Base-by-base conservation (phyloP, 2,888 invertebrate genomes). In the Cyrtodaria siliqua region DNA sequence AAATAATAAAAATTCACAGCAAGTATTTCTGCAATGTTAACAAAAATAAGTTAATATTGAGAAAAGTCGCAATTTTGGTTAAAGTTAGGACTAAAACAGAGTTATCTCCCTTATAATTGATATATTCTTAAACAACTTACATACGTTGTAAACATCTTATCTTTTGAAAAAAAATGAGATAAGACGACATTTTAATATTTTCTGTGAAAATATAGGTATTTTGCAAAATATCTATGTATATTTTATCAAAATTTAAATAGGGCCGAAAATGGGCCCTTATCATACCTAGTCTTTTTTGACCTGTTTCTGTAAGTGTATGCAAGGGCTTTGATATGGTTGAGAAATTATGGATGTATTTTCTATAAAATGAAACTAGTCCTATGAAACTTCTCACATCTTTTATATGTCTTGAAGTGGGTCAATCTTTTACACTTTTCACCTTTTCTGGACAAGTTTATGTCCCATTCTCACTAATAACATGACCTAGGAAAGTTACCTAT, bases 401-500 rank as follows among this genome's bases (percentile, higher is more conserved):
- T 9, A 16, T 18, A 44, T 4, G 3, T 44, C 16, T 44, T 9
- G 44, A 16, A 18, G 16, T 44, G 20, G 44, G 44, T 16, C 44
- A 44, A 9, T 44, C 44, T 44, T 18, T 18, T 9, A 44, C 44
- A 18, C n/a, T 44, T 18, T 44, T 44, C n/a, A 18, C 20, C 16
- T 44, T 44, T 18, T 44, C 20, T 4, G 44, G 16, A 44, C 20
- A 16, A 18, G 44, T 44, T 44, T 6, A 16, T 9, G 16, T 18
- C 20, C 44, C 16, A 44, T 44, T 44, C 16, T 44, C 44, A 44
- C 44, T 44, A 18, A 44, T 44, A 44, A 44, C 20, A 44, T 44
- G 44, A 9, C 44, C 44, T 18, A 44, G 16, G 20, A 44, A 44
- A 16, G 4, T 59, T 14, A 71, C 63, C 44, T 53, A 23, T 49